A percentile compares a stretch with the other conserved stretches of the same genome.
phyloP scores from a whole-genome alignment of 2,888 invertebrate genomes.

The Drosophila mimica region DNA sequence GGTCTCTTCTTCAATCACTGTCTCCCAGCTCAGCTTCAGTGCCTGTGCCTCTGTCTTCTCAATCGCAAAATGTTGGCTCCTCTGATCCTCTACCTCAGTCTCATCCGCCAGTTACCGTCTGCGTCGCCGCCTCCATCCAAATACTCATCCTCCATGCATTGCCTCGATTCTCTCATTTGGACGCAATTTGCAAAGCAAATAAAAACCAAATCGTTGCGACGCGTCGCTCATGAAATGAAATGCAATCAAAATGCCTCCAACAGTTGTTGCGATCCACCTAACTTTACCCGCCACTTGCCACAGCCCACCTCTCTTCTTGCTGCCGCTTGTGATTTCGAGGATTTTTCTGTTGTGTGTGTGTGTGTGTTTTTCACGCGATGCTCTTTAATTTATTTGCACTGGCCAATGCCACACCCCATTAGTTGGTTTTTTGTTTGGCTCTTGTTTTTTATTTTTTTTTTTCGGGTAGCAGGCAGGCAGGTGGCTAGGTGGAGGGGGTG shows the following conservation, averaged over 20 bases:
- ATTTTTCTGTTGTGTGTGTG: constrained; percentile 7
- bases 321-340: constrained; percentile 35
- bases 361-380: constrained; percentile 65
- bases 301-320: background rate
- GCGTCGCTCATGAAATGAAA: constrained; percentile 61
- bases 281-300: background rate
- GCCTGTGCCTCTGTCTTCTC: background rate
- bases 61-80: background rate
- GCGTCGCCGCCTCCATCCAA: background rate
- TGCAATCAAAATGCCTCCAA: constrained; percentile 73
- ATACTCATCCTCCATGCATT: background rate
- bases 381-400: constrained; percentile 78
- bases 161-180: constrained; percentile 27
- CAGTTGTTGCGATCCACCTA: constrained; percentile 7
- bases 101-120: background rate
- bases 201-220: constrained; percentile 58
- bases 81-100: background rate
- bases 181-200: constrained; percentile 75
- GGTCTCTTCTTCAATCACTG: background rate
- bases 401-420: constrained; percentile 77
- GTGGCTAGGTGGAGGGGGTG: background rate
- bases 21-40: constrained; percentile 3
- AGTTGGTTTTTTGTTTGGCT: constrained; percentile 37
- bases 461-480: constrained; percentile 4
- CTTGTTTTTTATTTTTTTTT: background rate